phyloP scores from a whole-genome alignment of 2,888 invertebrate species.

The Plagiodera versicolora region DNA sequence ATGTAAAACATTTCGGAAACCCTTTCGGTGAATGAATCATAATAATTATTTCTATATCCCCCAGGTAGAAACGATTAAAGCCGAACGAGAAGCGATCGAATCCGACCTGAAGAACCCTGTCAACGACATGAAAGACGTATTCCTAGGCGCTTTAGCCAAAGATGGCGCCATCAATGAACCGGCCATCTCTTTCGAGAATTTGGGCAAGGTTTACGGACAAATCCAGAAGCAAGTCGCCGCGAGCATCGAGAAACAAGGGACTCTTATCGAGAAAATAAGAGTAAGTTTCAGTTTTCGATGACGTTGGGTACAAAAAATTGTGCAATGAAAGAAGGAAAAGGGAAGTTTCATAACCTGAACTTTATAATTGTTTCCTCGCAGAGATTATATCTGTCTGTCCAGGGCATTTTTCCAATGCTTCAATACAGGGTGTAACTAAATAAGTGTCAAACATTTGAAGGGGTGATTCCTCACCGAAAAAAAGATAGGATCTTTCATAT shows the following conservation, averaged over 20 bases:
- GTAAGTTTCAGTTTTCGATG: neutral
- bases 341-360: too few species aligned
- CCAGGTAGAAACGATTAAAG: constrained; percentile 80
- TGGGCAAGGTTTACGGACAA: constrained; percentile 75
- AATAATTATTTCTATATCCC: neutral
- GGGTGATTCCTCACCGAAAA: too few species aligned
- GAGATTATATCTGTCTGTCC: too few species aligned
- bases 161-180: constrained; percentile 82
- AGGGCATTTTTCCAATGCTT: too few species aligned
- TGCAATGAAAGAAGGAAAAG: too few species aligned
- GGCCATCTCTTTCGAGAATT: constrained; percentile 67
- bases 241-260: constrained; percentile 72
- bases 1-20: too few species aligned
- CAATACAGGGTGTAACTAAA: too few species aligned
- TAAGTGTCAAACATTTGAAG: too few species aligned
- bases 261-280: constrained; percentile 64
- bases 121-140: constrained; percentile 80
- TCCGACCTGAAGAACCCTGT: constrained; percentile 79
- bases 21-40: too few species aligned
- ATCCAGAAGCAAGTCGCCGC: constrained; percentile 78
- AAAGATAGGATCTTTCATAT: too few species aligned
- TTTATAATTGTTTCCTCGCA: too few species aligned
- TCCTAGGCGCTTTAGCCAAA: constrained; percentile 72
- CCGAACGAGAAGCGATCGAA: constrained; percentile 88
- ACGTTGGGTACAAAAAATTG: too few species aligned